Conservation (phyloP, 2,888 invertebrate genomes). For the Dicranocentrus wangi region DNA sequence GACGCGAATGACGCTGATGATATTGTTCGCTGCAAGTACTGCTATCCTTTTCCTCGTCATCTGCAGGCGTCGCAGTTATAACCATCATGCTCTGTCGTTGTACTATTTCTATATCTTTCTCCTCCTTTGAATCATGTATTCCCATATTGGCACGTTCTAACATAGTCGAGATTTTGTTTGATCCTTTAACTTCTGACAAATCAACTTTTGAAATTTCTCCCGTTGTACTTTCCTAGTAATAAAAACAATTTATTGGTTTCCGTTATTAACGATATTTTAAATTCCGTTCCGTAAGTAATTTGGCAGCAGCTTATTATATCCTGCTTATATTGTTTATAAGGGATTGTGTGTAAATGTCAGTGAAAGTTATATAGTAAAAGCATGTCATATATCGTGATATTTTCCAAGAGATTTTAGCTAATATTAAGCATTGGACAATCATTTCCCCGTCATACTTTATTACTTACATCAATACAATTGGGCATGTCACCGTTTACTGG, state of each 20-base stretch:
- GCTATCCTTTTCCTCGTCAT: slow-evolving; percentile 30
- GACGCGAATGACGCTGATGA: slow-evolving; percentile 25
- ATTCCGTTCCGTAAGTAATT: too few relatives aligned
- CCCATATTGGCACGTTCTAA: slow-evolving; percentile 73
- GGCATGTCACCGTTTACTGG: slow-evolving; percentile 73
- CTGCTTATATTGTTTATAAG: too few relatives aligned
- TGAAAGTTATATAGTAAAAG: too few relatives aligned
- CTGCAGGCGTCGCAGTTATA: neutral
- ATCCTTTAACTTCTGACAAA: neutral
- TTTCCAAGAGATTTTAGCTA: too few relatives aligned
- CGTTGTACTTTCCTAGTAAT: neutral
- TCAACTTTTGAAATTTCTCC: neutral
- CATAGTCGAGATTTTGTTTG: slow-evolving; percentile 8
- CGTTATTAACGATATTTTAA: too few relatives aligned
- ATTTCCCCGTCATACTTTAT: too few relatives aligned
- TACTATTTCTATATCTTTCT: slow-evolving; percentile 81
- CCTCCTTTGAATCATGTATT: slow-evolving; percentile 76
- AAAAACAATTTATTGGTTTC: too few relatives aligned
- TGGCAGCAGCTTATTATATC: too few relatives aligned
- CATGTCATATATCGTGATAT: too few relatives aligned
- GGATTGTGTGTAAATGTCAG: too few relatives aligned
- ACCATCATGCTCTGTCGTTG: slow-evolving; percentile 49
- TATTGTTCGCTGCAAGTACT: neutral
- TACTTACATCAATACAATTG: slow-evolving; percentile 47
- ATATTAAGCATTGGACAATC: too few relatives aligned